phyloP scores from a whole-genome alignment of 2,888 invertebrate genomes.

The Sisyra nigra region DNA sequence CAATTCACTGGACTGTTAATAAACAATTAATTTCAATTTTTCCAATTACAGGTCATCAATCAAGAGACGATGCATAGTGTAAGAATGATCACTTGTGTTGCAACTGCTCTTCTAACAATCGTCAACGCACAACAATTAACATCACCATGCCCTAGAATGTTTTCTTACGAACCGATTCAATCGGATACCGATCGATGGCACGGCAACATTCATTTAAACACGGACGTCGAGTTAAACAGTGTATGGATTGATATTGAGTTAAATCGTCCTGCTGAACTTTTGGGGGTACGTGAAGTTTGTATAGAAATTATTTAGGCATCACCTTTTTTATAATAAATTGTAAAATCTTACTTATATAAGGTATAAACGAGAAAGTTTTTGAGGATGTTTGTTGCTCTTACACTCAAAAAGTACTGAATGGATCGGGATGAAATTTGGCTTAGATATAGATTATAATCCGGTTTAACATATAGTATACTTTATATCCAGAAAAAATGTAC shows the following conservation, averaged over 20 bases:
- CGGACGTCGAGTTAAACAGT: conserved; percentile 38
- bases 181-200: conserved; percentile 39
- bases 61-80: neutral
- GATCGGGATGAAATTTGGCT: too few relatives aligned
- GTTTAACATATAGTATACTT: too few relatives aligned
- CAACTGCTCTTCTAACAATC: conserved; percentile 3
- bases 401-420: too few relatives aligned
- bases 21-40: too few relatives aligned
- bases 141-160: conserved; percentile 41
- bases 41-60: neutral
- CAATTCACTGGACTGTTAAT: too few relatives aligned
- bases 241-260: conserved; percentile 40
- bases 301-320: too few relatives aligned
- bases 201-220: conserved; percentile 35
- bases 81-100: conserved; percentile 3
- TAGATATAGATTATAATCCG: too few relatives aligned
- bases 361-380: too few relatives aligned
- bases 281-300: conserved; percentile 37
- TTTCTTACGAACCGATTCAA: conserved; percentile 32
- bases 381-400: too few relatives aligned
- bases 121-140: conserved; percentile 5
- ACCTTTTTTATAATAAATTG: too few relatives aligned
- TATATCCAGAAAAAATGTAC: too few relatives aligned
- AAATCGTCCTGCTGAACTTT: conserved; percentile 38
- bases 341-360: too few relatives aligned